Evolutionary conservation across 1,140 invertebrate genomes (phyloP), one percentile per base, ranked within the genome.

Genomic region (Nixonia krombeini): DNA sequence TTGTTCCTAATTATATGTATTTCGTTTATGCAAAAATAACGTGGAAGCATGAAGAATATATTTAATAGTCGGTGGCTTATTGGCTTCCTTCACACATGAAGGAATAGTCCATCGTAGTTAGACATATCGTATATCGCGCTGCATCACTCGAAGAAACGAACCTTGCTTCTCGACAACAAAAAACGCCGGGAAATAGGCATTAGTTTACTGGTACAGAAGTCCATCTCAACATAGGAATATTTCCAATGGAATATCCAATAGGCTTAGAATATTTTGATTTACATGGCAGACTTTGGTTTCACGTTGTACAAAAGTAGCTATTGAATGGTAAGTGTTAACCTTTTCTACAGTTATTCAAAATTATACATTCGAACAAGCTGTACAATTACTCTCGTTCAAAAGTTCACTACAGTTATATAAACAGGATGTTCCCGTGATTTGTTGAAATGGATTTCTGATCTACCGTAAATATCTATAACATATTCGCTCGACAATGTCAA

Each of bases 21-120:
- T 16, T 40, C 51, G 41, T 56, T 38, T 52, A 67, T 74, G 64
- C 61, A 73, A 65, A 74, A 74, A 68, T 65, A 62, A 55, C 66
- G 61, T 33, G 45, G 64, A 50, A 73, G 61, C 65, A 69, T 69
- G 44, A 58, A 69, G 52, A 69, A 63, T 68, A 47, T 59, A 33
- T 59, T 53, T 29, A 49, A 51, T 40, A 53, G 31, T 51, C 41
- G 50, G 41, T 53, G 49, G 26, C 41, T 53, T 33, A 31, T 44
- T 61, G 28, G 23, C 31, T 2, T 37, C 33, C 33, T 37, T 37
- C 15, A 12, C 33, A 12, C 12, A 12, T 12, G 15, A 37, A 37
- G 33, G 33, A 37, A 37, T 37, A 37, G 33, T 37, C 15, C 15
- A 15, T 37, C 15, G 8, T 37, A 37, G 15, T 37, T 12, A 12